Percentiles rank a stretch among this genome's conserved stretches.
phyloP scores from a whole-genome alignment of 2,797 vertebrate genomes.

The Bradypodion ventrale region DNA sequence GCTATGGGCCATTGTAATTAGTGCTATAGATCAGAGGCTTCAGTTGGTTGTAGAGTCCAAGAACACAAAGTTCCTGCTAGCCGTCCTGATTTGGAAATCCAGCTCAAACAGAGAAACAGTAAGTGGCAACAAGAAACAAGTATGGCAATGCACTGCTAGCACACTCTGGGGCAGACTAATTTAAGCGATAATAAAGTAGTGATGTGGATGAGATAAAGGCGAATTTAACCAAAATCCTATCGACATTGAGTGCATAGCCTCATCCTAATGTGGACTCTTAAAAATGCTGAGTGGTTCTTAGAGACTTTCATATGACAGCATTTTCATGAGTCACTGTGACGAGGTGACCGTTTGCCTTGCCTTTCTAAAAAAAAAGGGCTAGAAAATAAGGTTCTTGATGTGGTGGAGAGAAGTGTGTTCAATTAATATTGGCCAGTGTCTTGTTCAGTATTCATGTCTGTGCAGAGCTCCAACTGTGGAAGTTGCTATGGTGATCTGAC shows the following conservation, averaged over 20 bases:
- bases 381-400: neutral
- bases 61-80: no score
- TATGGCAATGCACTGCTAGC: neutral
- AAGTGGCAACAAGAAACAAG: neutral
- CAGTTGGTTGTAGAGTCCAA: no score
- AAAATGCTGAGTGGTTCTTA: neutral
- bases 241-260: neutral
- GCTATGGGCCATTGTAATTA: neutral
- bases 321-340: neutral
- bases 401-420: neutral
- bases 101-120: neutral
- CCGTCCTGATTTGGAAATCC: no score
- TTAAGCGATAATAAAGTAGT: neutral
- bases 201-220: neutral
- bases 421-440: neutral
- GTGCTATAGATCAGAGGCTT: no score
- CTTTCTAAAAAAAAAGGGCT: neutral
- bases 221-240: neutral
- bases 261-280: neutral
- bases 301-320: neutral
- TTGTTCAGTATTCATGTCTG: no score
- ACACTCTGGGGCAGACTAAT: neutral
- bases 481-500: no score
- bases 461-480: no score
- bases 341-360: neutral